Conservation (phyloP, 2,797 vertebrate genomes). For the Poeciliopsis gracilis region DNA sequence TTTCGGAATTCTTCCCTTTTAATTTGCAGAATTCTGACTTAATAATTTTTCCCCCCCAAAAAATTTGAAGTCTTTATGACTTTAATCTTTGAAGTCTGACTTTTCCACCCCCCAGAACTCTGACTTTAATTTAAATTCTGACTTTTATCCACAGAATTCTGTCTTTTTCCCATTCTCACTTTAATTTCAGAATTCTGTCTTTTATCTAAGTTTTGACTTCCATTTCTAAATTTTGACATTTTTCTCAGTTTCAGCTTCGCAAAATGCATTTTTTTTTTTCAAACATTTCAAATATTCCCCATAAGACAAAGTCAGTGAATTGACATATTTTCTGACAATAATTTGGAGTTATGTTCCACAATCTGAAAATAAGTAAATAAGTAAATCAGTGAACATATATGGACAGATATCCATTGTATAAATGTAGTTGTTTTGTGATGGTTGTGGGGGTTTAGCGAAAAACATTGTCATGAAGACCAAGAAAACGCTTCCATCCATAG, state of each 20-base stretch:
- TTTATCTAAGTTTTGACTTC: background rate
- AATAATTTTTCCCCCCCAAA: background rate
- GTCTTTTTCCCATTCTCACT: background rate
- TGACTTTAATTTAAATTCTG: no score
- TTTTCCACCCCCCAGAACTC: no score
- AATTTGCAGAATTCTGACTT: background rate
- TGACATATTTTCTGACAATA: background rate
- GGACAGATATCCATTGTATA: no score
- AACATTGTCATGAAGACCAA: no score
- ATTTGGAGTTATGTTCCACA: background rate
- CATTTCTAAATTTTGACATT: background rate
- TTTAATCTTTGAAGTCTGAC: no score
- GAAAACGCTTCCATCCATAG: no score
- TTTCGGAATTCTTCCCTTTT: background rate
- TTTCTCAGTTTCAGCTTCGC: background rate
- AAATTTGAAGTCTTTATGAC: background rate
- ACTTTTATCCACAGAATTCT: background rate
- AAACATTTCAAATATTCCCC: background rate
- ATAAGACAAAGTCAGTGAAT: background rate
- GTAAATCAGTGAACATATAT: no score
- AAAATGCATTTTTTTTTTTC: background rate
- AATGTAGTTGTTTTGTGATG: no score
- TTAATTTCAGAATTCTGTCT: background rate
- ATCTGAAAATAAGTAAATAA: no score
- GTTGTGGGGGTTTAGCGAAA: no score